phyloP scores from a whole-genome alignment of 2,797 vertebrate genomes.

The Meda fulgida region DNA sequence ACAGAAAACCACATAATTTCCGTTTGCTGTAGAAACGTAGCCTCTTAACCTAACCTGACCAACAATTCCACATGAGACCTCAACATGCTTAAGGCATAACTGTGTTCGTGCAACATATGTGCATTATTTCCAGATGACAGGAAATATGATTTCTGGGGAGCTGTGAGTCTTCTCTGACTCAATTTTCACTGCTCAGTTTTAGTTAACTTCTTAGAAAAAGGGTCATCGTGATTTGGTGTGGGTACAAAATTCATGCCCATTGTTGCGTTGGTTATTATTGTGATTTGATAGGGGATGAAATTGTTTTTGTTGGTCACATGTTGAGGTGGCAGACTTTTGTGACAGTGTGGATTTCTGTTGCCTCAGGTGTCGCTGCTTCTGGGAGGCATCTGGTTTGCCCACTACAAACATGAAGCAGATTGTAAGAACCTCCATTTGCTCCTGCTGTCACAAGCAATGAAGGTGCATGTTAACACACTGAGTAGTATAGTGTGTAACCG shows the following conservation, averaged over 20 bases:
- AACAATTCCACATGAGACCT: slow-evolving; percentile 28
- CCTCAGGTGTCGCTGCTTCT: slow-evolving; percentile 39
- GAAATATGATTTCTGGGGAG: slow-evolving; percentile 55
- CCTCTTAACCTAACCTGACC: slow-evolving; percentile 40
- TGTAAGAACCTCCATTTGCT: slow-evolving; percentile 60
- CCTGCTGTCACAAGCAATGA: slow-evolving; percentile 52
- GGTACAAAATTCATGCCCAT: not conserved
- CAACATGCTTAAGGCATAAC: slow-evolving; percentile 40
- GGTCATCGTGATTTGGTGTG: not conserved
- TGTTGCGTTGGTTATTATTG: not conserved
- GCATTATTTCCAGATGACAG: slow-evolving; percentile 63
- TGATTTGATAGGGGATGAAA: slow-evolving; percentile 5
- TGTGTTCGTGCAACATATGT: slow-evolving; percentile 50
- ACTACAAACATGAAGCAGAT: slow-evolving; percentile 46
- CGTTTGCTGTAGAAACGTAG: slow-evolving; percentile 23
- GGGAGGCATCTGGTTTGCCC: slow-evolving; percentile 30
- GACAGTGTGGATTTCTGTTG: slow-evolving; percentile 33
- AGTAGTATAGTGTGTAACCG: slow-evolving; percentile 51
- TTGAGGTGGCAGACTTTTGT: slow-evolving; percentile 56
- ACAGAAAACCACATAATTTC: slow-evolving; percentile 36
- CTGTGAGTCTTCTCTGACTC: slow-evolving; percentile 14
- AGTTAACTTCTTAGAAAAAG: not conserved
- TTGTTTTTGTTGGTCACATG: slow-evolving; percentile 53
- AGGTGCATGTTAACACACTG: slow-evolving; percentile 43
- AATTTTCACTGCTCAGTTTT: not conserved